Evolutionary conservation across 2,888 invertebrate genomes (phyloP), one percentile per base, ranked within the genome.

Genomic region (Temnothorax unifasciatus): DNA sequence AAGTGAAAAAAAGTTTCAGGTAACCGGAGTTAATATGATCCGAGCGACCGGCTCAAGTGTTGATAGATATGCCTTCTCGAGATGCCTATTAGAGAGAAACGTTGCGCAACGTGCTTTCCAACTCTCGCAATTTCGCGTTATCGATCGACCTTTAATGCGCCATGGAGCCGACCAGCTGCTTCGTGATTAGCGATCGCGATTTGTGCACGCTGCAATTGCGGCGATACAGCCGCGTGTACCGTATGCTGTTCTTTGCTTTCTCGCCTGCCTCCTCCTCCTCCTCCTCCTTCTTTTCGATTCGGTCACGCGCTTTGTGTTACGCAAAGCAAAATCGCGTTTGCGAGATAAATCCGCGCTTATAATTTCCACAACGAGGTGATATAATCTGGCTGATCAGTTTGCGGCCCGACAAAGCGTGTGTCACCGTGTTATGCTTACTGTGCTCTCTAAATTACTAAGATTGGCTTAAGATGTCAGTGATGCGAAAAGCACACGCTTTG

Each of bases 121-220:
- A 63, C 47, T 57, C 87, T 85, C 77, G 85, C 84, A 85, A 68
- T 66, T 87, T 77, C 79, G 54, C 71, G 79, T 74, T 88, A 88
- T 87, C 87, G 88, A 83, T 84, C 85, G 85, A 84, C 74, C 84
- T 76, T 75, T 75, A 73, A 63, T 81, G 61, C 63, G n/a, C 75
- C 74, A 75, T 74, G 57, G 76, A 61, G 69, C 21, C 82, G 82
- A 74, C 87, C 66, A 79, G 87, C 82, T 86, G 74, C 81, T 86
- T 85, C 79, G 69, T 50, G 87, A 87, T 87, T 83, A 87, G 85
- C 76, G 71, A 85, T 85, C 76, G 82, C 87, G 85, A 87, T 87
- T 86, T 85, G 82, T 66, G 79, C 64, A 41, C 83, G 64, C 47
- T 38, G 83, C 85, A 82, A 82, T 84, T 69, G 82, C 68, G 34